Evolutionary conservation across 2,797 vertebrate species (phyloP).

Genomic region (Falco biarmicus): DNA sequence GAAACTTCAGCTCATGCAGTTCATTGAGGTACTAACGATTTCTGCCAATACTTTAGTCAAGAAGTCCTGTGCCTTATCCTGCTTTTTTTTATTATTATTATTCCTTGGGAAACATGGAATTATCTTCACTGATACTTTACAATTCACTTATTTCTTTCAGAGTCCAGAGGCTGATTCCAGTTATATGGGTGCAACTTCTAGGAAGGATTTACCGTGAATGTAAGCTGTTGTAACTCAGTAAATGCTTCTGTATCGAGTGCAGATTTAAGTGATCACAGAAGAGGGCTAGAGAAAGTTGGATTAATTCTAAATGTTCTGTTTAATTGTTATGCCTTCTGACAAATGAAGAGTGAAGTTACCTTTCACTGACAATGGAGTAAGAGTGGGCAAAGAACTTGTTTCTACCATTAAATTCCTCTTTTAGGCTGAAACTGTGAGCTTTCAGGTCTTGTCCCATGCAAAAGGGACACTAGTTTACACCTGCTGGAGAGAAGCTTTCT

Average conservation of each 20-base stretch:
- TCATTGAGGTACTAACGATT: not conserved
- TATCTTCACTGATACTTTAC: not conserved
- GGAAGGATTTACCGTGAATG: not conserved
- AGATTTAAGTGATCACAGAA: not conserved
- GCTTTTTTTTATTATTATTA: not conserved
- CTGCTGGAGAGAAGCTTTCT: not conserved
- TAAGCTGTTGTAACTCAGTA: not conserved
- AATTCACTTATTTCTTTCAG: not conserved
- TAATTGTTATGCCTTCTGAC: not conserved
- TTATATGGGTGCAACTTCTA: not conserved
- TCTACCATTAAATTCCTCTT: not conserved
- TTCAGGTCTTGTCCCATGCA: not conserved
- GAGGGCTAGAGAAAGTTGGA: not conserved
- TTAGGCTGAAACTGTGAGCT: not conserved
- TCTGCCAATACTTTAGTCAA: not conserved
- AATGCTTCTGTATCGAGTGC: not conserved
- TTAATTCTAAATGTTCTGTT: not conserved
- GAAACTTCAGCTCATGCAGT: not conserved
- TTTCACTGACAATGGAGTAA: not conserved
- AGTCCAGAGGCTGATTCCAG: not conserved
- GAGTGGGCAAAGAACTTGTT: not conserved
- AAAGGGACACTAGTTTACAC: not conserved
- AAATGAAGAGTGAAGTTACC: not conserved
- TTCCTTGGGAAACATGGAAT: not conserved
- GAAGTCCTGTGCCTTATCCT: not conserved